Evolutionary conservation across 2,888 invertebrate species (phyloP).

Genomic region (Tetramorium bicarinatum): DNA sequence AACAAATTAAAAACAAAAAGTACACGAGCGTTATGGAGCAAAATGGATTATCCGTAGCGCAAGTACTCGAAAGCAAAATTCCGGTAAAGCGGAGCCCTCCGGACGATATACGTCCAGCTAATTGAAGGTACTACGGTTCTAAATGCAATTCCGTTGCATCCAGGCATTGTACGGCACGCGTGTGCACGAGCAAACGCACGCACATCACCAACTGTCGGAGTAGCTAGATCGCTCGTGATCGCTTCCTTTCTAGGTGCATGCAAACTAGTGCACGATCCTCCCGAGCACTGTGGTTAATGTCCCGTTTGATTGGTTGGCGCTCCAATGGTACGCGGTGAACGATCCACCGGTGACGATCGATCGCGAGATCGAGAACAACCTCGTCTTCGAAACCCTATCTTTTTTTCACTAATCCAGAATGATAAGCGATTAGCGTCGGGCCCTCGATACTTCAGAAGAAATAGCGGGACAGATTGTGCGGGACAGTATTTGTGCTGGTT

Average conservation of each 20-base stretch:
- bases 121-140: conserved; percentile 32
- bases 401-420: conserved; percentile 60
- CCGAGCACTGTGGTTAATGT: conserved; percentile 84
- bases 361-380: conserved; percentile 71
- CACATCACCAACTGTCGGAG: conserved; percentile 50
- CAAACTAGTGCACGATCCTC: conserved; percentile 74
- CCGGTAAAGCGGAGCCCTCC: not conserved
- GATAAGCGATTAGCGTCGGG: conserved; percentile 49
- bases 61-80: conserved; percentile 2
- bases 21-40: not conserved
- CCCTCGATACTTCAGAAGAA: not conserved
- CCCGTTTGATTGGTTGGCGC: conserved; percentile 84
- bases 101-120: not conserved
- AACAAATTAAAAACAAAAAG: not conserved
- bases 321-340: conserved; percentile 53
- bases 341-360: conserved; percentile 70
- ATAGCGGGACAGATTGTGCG: not conserved
- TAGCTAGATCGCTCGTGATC: conserved; percentile 74
- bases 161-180: conserved; percentile 29
- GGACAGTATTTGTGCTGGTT: not conserved
- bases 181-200: conserved; percentile 50
- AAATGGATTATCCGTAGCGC: not conserved
- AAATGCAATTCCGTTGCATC: conserved; percentile 41
- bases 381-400: conserved; percentile 53
- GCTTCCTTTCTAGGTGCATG: conserved; percentile 76